Evolutionary conservation across 2,888 invertebrate genomes (phyloP).

Genomic region (Pemphredon lugubris): DNA sequence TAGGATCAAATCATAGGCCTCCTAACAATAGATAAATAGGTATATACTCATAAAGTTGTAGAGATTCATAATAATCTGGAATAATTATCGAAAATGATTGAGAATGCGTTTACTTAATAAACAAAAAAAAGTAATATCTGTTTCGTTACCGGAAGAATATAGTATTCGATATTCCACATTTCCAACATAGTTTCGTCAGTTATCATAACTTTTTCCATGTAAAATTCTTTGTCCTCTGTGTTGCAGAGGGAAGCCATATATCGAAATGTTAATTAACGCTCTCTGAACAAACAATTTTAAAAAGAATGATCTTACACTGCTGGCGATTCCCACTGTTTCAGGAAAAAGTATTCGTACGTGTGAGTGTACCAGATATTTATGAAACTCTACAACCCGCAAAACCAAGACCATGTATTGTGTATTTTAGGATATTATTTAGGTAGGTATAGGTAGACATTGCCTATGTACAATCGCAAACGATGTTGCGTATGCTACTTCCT

Average conservation of each 20-base stretch:
- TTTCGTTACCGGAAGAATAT: background rate
- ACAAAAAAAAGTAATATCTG: background rate
- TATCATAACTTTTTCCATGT: too few species aligned
- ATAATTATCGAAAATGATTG: background rate
- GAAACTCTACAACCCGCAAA: slow-evolving; percentile 59
- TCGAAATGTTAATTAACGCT: too few species aligned
- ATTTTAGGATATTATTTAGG: slow-evolving; percentile 70
- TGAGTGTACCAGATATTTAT: slow-evolving; percentile 44
- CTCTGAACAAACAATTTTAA: too few species aligned
- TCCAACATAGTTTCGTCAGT: too few species aligned
- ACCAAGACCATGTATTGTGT: slow-evolving; percentile 63
- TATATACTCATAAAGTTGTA: slow-evolving; percentile 56
- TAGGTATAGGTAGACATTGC: slow-evolving; percentile 71
- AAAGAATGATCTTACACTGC: too few species aligned
- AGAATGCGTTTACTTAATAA: slow-evolving; percentile 1
- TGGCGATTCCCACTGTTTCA: too few species aligned
- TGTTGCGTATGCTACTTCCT: slow-evolving; percentile 63
- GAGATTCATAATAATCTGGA: slow-evolving; percentile 57
- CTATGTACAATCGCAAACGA: slow-evolving; percentile 69
- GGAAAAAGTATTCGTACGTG: too few species aligned
- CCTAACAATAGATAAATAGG: slow-evolving; percentile 65
- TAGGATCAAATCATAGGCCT: slow-evolving; percentile 66
- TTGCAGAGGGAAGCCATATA: background rate
- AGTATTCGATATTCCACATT: background rate
- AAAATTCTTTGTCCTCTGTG: background rate